These are phyloP conservation scores for Phortica variegata DNA, from an alignment of 1,140 invertebrate species.

Conservation along the genomic window DNA sequence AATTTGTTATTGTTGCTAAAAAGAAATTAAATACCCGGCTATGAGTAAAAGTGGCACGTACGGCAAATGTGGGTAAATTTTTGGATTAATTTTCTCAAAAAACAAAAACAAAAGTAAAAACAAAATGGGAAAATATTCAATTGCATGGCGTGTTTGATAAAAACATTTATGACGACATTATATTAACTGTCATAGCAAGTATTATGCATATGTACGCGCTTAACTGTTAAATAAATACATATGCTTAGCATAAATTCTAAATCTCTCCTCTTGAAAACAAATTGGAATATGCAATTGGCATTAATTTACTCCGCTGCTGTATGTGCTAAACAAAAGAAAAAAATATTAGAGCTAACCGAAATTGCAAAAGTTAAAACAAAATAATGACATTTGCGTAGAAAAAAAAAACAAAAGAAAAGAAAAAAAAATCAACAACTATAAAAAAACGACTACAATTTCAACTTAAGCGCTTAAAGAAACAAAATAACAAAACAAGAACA, in stretches of 20 bases:
- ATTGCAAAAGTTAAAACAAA: slow-evolving; percentile 11
- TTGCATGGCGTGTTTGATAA: slow-evolving; percentile 39
- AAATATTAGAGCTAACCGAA: slow-evolving; percentile 1
- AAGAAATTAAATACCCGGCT: slow-evolving; percentile 11
- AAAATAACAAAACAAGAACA: slow-evolving; percentile 49
- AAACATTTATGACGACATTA: too few species aligned
- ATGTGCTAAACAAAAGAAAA: slow-evolving; percentile 13
- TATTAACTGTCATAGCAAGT: too few species aligned
- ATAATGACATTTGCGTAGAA: slow-evolving; percentile 6
- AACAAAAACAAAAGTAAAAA: too few species aligned
- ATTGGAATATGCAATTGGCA: slow-evolving; percentile 52
- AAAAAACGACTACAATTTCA: slow-evolving; percentile 41
- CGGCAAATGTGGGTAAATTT: slow-evolving; percentile 47
- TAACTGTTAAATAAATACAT: too few species aligned
- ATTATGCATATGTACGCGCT: too few species aligned
- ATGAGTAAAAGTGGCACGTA: slow-evolving; percentile 19
- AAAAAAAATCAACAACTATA: slow-evolving; percentile 21
- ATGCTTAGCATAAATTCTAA: too few species aligned
- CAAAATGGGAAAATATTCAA: too few species aligned
- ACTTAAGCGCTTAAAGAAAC: slow-evolving; percentile 44
- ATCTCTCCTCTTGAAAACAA: too few species aligned
- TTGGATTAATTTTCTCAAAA: slow-evolving; percentile 27
- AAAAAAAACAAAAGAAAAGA: slow-evolving; percentile 7
- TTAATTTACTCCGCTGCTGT: slow-evolving; percentile 49
- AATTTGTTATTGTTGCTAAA: too few species aligned